Evolutionary conservation across 2,888 invertebrate species (phyloP).

Genomic region (Rhagonycha lutea): DNA sequence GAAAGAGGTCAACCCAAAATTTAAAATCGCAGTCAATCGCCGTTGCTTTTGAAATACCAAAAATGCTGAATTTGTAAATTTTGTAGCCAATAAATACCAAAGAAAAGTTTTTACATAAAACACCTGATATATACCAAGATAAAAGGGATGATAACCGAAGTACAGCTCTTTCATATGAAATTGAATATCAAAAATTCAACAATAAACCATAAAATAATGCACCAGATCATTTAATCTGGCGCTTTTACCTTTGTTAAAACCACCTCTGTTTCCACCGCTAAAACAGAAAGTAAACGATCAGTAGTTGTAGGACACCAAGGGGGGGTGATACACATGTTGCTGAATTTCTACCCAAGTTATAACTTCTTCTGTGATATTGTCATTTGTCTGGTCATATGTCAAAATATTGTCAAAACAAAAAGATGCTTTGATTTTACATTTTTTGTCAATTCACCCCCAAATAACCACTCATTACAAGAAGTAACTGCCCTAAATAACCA

Average conservation of each 20-base stretch:
- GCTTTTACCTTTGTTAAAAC: conserved; percentile 96
- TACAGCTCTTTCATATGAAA: conserved; percentile 35
- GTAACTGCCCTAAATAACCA: not conserved
- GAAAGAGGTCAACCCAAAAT: not conserved
- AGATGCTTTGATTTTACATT: not conserved
- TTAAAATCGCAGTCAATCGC: not conserved
- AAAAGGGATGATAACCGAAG: conserved; percentile 13
- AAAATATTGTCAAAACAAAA: not conserved
- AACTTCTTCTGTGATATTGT: conserved; percentile 39
- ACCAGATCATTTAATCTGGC: conserved; percentile 75
- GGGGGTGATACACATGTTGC: conserved; percentile 56
- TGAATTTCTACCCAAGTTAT: conserved; percentile 47
- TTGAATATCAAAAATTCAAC: conserved; percentile 21
- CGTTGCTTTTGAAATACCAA: not conserved
- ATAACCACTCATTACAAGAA: not conserved
- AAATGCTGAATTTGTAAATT: not conserved
- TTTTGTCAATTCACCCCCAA: not conserved
- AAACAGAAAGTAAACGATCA: conserved; percentile 83
- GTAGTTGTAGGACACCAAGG: conserved; percentile 61
- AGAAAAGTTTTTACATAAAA: conserved; percentile 1
- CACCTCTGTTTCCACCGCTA: conserved; percentile 94
- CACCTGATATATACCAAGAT: not conserved
- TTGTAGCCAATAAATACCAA: not conserved
- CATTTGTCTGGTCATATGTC: conserved; percentile 17
- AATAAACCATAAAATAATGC: conserved; percentile 61